Conservation (phyloP, 2,113 vertebrate species). For the Climacteris rufus region DNA sequence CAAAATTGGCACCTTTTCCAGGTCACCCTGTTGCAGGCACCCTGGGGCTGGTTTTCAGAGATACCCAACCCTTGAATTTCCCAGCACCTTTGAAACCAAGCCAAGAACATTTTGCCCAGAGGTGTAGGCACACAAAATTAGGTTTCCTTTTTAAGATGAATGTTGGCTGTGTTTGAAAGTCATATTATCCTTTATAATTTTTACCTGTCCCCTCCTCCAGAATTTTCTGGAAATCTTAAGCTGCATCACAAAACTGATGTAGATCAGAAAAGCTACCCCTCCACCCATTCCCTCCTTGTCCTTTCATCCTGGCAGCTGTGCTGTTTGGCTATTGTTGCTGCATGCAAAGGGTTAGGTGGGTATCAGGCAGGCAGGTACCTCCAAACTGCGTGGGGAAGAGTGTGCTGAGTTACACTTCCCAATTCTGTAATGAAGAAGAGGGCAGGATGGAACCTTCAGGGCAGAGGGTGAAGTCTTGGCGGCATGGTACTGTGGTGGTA, state of each 20-base stretch:
- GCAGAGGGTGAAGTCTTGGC: background rate
- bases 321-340: background rate
- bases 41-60: background rate
- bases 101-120: background rate
- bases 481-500: background rate
- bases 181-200: background rate
- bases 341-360: background rate
- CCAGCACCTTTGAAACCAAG: background rate
- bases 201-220: background rate
- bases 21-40: background rate
- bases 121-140: background rate
- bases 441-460: background rate
- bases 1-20: background rate
- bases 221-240: constrained; percentile 15
- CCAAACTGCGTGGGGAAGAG: background rate
- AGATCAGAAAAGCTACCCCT: background rate
- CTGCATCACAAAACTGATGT: background rate
- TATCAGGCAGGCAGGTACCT: background rate
- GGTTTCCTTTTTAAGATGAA: background rate
- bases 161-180: constrained; percentile 29
- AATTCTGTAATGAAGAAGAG: background rate
- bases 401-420: background rate
- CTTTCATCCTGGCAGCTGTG: background rate
- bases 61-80: background rate
- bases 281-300: background rate